Evolutionary conservation across 1,140 invertebrate species (phyloP).

Genomic region (Stegodyphus mimosarum): DNA sequence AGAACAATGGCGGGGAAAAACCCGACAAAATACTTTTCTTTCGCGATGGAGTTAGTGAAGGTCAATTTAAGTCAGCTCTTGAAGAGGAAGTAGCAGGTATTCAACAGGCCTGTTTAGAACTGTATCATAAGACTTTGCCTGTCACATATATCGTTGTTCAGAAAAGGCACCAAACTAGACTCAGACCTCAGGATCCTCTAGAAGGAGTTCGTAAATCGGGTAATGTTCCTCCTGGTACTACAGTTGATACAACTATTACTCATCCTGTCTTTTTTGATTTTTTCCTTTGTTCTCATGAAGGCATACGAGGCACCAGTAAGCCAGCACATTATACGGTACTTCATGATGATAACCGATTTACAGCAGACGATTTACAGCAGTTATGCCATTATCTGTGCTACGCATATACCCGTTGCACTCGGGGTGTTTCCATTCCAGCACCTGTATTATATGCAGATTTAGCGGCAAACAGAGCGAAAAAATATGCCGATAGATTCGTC

Average conservation of each 20-base stretch:
- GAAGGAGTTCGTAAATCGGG: conserved; percentile 64
- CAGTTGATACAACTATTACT: conserved; percentile 83
- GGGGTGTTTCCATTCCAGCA: conserved; percentile 64
- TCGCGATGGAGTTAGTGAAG: conserved; percentile 70
- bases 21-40: conserved; percentile 69
- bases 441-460: conserved; percentile 66
- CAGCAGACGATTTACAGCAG: conserved; percentile 61
- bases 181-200: conserved; percentile 60
- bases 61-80: conserved; percentile 67
- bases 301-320: conserved; percentile 69
- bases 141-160: conserved; percentile 64
- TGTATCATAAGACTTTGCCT: conserved; percentile 17
- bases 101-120: conserved; percentile 41
- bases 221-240: conserved; percentile 86
- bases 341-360: conserved; percentile 62
- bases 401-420: conserved; percentile 60
- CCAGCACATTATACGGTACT: conserved; percentile 63
- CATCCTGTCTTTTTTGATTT: conserved; percentile 86
- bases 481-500: conserved; percentile 25
- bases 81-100: conserved; percentile 62
- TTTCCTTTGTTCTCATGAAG: conserved; percentile 79
- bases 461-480: conserved; percentile 64
- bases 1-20: conserved; percentile 18
- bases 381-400: conserved; percentile 64
- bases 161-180: conserved; percentile 62